Evolutionary conservation across 1,140 invertebrate species (phyloP), one percentile per base, ranked within the genome.

Genomic region (Archegozetes longisetosus): DNA sequence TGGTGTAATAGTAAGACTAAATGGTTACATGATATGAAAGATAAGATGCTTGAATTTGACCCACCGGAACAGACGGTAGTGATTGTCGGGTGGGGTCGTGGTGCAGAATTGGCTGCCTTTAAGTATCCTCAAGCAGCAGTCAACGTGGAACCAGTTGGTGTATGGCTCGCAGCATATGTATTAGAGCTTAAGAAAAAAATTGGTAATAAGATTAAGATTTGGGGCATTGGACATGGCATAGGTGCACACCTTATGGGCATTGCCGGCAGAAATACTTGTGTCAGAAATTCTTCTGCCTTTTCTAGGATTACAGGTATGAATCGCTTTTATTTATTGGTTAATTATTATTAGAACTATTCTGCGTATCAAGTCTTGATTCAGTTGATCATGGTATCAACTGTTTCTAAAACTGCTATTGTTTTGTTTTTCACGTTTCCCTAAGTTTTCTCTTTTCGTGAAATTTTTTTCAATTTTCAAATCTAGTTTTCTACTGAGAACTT

Each of bases 11-110:
- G 25, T 3, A 46, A 47, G 20, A 49, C 57, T 22, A 58, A 49
- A 32, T 58, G 57, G 57, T 50, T 58, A 2, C 57, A 58, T 28
- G 57, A 58, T 24, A 20, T 58, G 57, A 58, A 58, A 22, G 14
- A 53, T 27, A 58, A 53, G 23, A 49, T 58, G 9, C 17, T 40
- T 9, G 32, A 40, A 40, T 50, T 57, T 2, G 29, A 47, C 12
- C 46, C 49, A 51, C 50, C 57, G 1, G 57, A 58, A 23, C 57
- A 58, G 40, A 51, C 57, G 2, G 26, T 58, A 50, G 49, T 51
- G 4, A 58, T 58, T 40, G 3, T 58, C 17, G 57, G 57, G n/a
- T 58, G 57, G 57, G 57, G 57, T 28, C 49, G 50, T 27, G 57
- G 57, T 50, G 46, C 57, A 1, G 57, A 58, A 53, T 26, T 58